Evolutionary conservation across 2,888 invertebrate genomes (phyloP), one percentile per base, ranked within the genome.

Genomic region (Cloeon dipterum): DNA sequence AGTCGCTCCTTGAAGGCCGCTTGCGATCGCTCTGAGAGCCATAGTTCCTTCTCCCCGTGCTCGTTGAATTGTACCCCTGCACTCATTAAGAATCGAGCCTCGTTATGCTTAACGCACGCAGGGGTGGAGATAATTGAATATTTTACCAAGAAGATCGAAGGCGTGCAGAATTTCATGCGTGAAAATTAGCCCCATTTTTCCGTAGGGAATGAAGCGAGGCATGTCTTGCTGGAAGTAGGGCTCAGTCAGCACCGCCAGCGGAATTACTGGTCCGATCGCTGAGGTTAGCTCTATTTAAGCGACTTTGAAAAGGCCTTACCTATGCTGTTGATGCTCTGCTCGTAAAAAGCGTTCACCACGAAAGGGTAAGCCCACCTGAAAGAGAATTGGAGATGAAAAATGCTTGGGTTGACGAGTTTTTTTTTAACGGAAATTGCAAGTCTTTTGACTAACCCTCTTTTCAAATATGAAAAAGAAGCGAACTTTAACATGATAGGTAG

Each of bases 121-220:
- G 8, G n/a, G n/a, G n/a, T n/a, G n/a, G n/a, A n/a, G n/a, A n/a
- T n/a, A n/a, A n/a, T n/a, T n/a, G n/a, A n/a, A n/a, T n/a, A n/a
- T 21, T 29, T 7, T 16, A 29, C 29, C 50, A 16, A 41, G 41
- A 16, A 46, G 50, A 46, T 63, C 64, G 40, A 64, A 58, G 10
- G 57, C 61, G 43, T 65, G 64, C 14, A 63, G 51, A 26, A 62
- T 57, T 46, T 63, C 63, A 45, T 64, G 63, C 18, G 58, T 58
- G 35, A 63, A 53, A 26, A 62, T 56, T 20, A 59, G 54, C 8
- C 62, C 63, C 13, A 62, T 47, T 2, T 61, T 60, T 2, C 60
- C 59, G 43, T 60, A 58, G 20, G 55, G 53, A 18, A 62, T 51
- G 41, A 61, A 63, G 21, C 54, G 52, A 2, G 64, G 64, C 18